Evolutionary conservation across 2,888 invertebrate genomes (phyloP), one percentile per base, ranked within the genome.

Genomic region (Melieria omissa): DNA sequence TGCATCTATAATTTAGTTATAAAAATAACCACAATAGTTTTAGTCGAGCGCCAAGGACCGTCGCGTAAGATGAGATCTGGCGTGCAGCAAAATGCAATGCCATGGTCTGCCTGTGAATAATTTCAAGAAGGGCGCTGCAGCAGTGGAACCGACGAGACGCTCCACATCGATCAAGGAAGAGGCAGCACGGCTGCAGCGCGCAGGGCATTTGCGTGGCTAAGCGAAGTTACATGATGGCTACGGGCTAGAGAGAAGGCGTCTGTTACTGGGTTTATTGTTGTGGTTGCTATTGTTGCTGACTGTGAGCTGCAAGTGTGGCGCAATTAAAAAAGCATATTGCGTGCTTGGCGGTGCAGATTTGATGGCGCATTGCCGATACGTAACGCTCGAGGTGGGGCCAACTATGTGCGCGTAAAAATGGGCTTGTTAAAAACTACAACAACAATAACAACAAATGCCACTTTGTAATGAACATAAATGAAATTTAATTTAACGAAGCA

Each of bases 1-100:
- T 78, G 78, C 81, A 81, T 82, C 79, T 82, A 81, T 84, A 84
- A 84, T 84, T 84, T 84, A 84, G 84, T 84, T 84, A 84, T 84
- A 84, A 84, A 84, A 84, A 84, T 82, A 84, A 84, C 82, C 82
- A 79, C 83, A 80, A 78, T 75, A 79, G 68, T 55, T 58, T 74
- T 75, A 79, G 74, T 73, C 74, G 72, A 72, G 72, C 65, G 68
- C 69, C 71, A 67, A 68, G 54, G 44, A 45, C 42, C 45, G 42
- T 57, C 60, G 41, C 63, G 78, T 80, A 81, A 83, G 81, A 81
- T 78, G 81, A 79, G 80, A 83, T 83, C 79, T 77, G 70, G 71
- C 58, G n/a, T 46, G 47, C 41, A 4, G 74, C 74, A 73, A 67
- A 73, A 67, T 65, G 63, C 54, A 66, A 61, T 69, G 52, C 12